Percentiles rank a stretch among this genome's conserved stretches.
These are phyloP conservation scores for Saturnia japonica DNA, from an alignment of 2,888 invertebrate genomes.

Conservation along the genomic window DNA sequence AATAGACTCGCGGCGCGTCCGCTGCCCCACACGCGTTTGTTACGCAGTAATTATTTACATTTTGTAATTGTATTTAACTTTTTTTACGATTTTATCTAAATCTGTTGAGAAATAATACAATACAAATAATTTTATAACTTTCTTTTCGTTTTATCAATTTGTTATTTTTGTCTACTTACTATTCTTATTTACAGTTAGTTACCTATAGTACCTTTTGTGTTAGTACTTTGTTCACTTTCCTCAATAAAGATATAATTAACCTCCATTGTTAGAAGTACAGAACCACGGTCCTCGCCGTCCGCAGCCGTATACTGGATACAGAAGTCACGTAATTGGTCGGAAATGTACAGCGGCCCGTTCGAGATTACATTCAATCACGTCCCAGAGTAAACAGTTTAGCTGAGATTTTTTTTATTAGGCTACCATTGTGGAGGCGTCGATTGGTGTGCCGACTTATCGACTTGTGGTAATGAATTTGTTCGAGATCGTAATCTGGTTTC, in stretches of 20 bases:
- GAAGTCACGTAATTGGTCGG: conserved; percentile 68
- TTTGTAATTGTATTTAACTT: no score
- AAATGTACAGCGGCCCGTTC: conserved; percentile 61
- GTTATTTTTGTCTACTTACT: no score
- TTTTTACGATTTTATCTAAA: no score
- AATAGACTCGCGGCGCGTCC: no score
- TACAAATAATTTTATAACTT: no score
- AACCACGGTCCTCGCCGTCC: conserved; percentile 30
- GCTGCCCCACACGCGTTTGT: no score
- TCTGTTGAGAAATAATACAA: no score
- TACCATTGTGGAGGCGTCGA: conserved; percentile 44
- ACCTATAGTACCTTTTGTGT: no score
- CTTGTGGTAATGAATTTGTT: conserved; percentile 3
- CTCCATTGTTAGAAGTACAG: conserved; percentile 36
- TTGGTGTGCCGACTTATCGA: conserved; percentile 23
- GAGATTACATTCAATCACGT: conserved; percentile 70
- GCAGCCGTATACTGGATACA: conserved; percentile 46
- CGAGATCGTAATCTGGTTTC: not conserved
- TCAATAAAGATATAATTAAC: conserved; percentile 36
- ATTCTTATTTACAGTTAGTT: no score
- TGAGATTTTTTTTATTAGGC: conserved; percentile 53
- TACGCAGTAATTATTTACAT: no score
- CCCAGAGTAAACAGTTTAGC: conserved; percentile 64
- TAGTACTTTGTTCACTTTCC: conserved; percentile 29
- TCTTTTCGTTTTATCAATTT: no score